Base-by-base conservation (phyloP, 1,140 invertebrate species). In the Saccostrea cuccullata region DNA sequence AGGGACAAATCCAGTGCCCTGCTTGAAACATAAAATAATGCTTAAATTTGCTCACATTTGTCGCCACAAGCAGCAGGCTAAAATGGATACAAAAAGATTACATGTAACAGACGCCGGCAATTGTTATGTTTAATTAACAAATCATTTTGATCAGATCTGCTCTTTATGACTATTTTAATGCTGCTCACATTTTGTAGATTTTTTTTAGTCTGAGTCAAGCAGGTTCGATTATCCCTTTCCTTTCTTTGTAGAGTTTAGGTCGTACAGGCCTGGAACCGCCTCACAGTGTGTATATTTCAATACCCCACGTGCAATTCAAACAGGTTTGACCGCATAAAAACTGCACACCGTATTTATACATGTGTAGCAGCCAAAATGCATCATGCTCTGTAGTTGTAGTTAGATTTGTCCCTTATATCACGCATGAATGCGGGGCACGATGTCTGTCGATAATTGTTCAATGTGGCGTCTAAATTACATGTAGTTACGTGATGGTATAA, bases 221-320 rank as follows among this genome's bases (percentile, higher is more conserved):
- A 91, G 90, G 90, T 90, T 90, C 85, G 90, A 90, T 90, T 88
- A 77, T 90, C 91, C 90, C 84, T 92, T 93, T 91, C 91, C 91
- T 92, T 94, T 92, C 91, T 87, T 94, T 93, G 84, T 94, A 94
- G 93, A 92, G 87, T 86, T 92, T 94, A 91, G 93, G 93, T 73
- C 92, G 93, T 86, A 92, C 92, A 55, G 94, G 94, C 83, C 91
- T 94, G 85, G 89, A 92, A 83, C 88, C 90, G 85, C 90, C 89
- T 58, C 90, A 91, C 70, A 92, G 93, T 87, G 93, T 93, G 85
- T 94, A 93, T 93, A 94, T 94, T 90, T 94, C 94, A 89, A 93
- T 93, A 77, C 92, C 94, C 85, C 92, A 93, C 86, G 92, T 92
- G 85, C 91, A 94, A 86, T 95, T 93, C 91, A 90, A 93, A 83